Percentiles rank a stretch among this genome's conserved stretches.
Conservation (phyloP, 2,113 vertebrate genomes). For the Piprites chloris region DNA sequence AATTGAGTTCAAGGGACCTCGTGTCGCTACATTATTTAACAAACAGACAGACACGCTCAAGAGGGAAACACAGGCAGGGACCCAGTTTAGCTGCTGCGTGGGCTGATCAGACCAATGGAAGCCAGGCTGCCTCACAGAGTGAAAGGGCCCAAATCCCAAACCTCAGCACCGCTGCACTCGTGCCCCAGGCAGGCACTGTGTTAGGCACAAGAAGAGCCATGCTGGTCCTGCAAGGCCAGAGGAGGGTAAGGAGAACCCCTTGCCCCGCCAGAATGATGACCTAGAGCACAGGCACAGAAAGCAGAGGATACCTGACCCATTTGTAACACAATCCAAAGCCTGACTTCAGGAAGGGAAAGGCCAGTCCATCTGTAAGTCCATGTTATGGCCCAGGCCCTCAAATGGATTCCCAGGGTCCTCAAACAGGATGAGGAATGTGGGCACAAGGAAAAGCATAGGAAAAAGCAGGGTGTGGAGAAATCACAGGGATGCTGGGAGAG, state of each 20-base stretch:
- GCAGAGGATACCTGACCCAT: too few relatives aligned
- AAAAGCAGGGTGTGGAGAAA: not conserved
- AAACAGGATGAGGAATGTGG: not conserved
- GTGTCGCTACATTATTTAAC: constrained; percentile 44
- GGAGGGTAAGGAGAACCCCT: not conserved
- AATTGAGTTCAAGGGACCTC: constrained; percentile 21
- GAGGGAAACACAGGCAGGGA: not conserved
- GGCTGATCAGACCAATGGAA: not conserved
- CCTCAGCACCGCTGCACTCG: not conserved
- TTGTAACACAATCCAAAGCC: not conserved
- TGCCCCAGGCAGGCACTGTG: not conserved
- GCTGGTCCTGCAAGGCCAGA: not conserved
- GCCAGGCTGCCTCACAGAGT: not conserved
- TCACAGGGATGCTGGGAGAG: not conserved
- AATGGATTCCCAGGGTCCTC: not conserved
- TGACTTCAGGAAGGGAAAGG: not conserved
- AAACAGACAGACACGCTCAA: not conserved
- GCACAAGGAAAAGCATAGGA: not conserved
- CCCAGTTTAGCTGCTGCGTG: constrained; percentile 13
- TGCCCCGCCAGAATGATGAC: not conserved
- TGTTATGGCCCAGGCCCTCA: not conserved
- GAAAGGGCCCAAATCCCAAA: not conserved
- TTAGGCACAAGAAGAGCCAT: not conserved
- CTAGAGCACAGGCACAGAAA: not conserved
- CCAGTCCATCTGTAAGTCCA: not conserved